These are phyloP conservation scores for Fukomys damarensis DNA, from an alignment of 2,113 vertebrate genomes.

Conservation along the genomic window DNA sequence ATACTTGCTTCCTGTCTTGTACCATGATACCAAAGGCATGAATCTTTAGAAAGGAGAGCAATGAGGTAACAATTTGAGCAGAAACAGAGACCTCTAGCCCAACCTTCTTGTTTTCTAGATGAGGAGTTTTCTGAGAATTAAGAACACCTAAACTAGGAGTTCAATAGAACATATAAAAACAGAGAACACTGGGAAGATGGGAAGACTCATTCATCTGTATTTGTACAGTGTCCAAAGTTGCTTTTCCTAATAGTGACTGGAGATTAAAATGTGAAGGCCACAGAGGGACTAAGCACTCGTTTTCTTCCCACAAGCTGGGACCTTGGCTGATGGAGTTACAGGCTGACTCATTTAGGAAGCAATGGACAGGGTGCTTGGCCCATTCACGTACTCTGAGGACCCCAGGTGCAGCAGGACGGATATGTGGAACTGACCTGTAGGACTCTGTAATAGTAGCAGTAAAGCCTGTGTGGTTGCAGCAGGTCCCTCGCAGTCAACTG, in stretches of 20 bases:
- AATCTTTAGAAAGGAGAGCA: neutral
- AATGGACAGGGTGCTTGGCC: neutral
- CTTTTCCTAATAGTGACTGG: neutral
- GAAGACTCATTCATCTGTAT: neutral
- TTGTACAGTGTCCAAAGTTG: neutral
- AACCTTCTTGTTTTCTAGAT: neutral
- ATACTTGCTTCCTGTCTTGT: neutral
- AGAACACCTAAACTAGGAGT: neutral
- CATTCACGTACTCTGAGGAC: neutral
- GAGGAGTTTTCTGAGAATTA: neutral
- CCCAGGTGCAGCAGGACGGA: rapidly evolving
- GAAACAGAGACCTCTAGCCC: neutral
- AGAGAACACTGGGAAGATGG: neutral
- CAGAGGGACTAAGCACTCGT: neutral
- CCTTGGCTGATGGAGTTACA: neutral
- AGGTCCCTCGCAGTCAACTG: conserved; percentile 89
- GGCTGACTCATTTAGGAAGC: neutral
- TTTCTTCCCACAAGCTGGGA: neutral
- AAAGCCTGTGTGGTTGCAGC: conserved; percentile 92
- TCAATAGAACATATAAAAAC: neutral
- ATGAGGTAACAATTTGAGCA: neutral
- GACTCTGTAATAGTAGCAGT: conserved; percentile 94
- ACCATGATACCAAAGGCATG: neutral
- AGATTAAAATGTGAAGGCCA: neutral
- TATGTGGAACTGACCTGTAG: conserved; percentile 82